These are phyloP conservation scores for Lacerta bilineata DNA, from an alignment of 2,797 vertebrate species.

Conservation along the genomic window DNA sequence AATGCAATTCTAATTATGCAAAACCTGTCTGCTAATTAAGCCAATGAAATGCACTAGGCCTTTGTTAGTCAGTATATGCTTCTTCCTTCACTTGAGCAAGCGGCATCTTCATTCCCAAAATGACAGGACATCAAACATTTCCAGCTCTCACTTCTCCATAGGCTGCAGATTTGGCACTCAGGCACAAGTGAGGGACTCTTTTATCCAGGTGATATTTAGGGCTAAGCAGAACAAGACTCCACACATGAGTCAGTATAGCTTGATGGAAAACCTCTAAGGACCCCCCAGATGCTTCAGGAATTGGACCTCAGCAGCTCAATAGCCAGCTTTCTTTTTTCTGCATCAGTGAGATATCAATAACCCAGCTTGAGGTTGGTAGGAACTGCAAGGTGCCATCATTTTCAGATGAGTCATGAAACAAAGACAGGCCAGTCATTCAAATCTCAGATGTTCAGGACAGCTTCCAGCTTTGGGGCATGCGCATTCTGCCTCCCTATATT, in stretches of 20 bases:
- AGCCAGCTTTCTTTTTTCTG: background rate
- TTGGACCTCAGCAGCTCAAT: fast-evolving
- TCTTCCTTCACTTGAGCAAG: background rate
- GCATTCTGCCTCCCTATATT: background rate
- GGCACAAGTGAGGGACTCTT: background rate
- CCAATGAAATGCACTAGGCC: background rate
- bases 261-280: background rate
- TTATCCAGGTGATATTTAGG: fast-evolving
- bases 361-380: background rate
- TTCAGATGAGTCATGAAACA: no score
- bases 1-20: background rate
- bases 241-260: background rate
- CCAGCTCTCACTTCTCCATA: fast-evolving
- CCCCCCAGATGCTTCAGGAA: background rate
- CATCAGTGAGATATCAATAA: background rate
- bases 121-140: background rate
- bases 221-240: no score
- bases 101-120: background rate
- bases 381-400: no score
- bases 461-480: background rate
- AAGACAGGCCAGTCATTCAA: background rate
- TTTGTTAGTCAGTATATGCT: background rate
- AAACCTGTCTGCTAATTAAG: background rate
- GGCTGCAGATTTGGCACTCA: background rate
- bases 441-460: background rate